Conservation (phyloP, 2,888 invertebrate genomes). For the Caenorhabditis becei region DNA sequence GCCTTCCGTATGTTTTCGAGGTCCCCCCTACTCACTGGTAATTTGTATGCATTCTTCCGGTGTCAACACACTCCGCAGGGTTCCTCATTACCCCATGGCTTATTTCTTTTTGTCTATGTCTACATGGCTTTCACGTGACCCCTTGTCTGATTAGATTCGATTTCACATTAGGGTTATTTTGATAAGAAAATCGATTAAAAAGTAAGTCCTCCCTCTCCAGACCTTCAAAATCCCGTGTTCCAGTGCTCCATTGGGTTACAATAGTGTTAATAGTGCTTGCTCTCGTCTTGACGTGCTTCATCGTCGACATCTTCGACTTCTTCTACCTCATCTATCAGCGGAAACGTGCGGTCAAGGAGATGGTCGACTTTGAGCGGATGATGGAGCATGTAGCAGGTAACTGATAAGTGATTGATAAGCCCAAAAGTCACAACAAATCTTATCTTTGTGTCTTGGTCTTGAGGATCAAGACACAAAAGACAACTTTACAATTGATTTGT, state of each 20-base stretch:
- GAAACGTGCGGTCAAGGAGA: conserved; percentile 25
- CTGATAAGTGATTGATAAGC: background rate
- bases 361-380: conserved; percentile 50
- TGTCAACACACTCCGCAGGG: conserved; percentile 20
- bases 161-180: background rate
- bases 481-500: background rate
- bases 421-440: conserved; percentile 1
- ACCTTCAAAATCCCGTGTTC: background rate
- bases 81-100: background rate
- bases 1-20: conserved; percentile 4
- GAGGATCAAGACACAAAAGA: background rate
- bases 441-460: background rate
- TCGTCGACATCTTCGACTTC: conserved; percentile 46
- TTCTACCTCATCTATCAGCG: conserved; percentile 28
- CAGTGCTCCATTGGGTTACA: conserved; percentile 47
- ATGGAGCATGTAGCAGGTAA: conserved; percentile 56
- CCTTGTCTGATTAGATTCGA: background rate
- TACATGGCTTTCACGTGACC: too few relatives aligned
- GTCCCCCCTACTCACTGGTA: conserved; percentile 16
- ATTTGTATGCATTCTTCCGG: conserved; percentile 29
- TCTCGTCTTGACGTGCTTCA: conserved; percentile 40
- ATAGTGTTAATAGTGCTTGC: conserved; percentile 30
- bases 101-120: background rate
- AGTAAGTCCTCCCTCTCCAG: background rate
- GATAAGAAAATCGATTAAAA: background rate